These are phyloP conservation scores for Dryobates pubescens DNA, from an alignment of 2,797 vertebrate species.

Conservation along the genomic window DNA sequence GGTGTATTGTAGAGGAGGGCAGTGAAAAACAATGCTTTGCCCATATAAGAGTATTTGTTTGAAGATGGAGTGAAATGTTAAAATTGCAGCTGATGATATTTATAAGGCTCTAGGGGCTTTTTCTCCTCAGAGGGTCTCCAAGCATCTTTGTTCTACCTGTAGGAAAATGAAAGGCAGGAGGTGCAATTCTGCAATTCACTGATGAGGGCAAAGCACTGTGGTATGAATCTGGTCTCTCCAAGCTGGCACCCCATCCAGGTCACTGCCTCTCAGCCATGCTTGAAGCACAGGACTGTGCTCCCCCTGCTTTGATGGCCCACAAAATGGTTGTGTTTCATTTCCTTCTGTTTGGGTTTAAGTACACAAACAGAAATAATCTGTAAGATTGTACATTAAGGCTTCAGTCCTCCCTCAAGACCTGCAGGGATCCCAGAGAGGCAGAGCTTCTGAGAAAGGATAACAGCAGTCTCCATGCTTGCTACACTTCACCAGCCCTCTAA, in stretches of 20 bases:
- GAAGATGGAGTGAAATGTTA: neutral
- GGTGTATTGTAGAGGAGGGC: neutral
- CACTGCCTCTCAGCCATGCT: neutral
- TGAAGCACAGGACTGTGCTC: neutral
- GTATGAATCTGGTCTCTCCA: neutral
- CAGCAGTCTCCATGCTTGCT: neutral
- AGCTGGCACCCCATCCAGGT: neutral
- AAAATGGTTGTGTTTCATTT: neutral
- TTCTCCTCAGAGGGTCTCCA: neutral
- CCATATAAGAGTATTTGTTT: neutral
- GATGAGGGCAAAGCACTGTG: fast-evolving
- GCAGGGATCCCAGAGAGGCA: neutral
- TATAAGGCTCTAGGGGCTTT: slow-evolving; percentile 5
- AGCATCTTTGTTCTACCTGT: neutral
- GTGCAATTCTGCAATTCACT: neutral
- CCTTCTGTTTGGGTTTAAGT: neutral
- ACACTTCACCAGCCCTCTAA: neutral
- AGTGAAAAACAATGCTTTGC: neutral
- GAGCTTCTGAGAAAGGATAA: neutral
- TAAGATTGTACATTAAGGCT: neutral
- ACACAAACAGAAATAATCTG: neutral
- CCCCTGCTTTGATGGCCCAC: neutral
- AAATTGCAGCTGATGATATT: neutral
- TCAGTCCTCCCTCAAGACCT: neutral
- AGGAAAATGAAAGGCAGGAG: neutral